Conservation (phyloP, 2,888 invertebrate genomes). For the Scrobipalpa atriplicella region DNA sequence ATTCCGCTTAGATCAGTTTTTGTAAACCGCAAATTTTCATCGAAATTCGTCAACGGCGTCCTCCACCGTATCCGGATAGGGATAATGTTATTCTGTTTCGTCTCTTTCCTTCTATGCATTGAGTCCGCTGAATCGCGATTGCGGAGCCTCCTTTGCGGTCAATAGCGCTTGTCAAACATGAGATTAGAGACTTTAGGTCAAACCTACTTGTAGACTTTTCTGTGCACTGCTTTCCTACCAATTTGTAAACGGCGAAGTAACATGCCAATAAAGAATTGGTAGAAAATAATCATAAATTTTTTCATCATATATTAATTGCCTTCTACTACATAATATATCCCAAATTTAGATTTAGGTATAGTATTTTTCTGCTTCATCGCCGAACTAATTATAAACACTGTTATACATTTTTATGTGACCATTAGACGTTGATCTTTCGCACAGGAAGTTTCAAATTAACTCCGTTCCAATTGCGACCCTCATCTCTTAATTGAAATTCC, state of each 20-base stretch:
- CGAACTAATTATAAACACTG: not conserved
- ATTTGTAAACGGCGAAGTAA: no score
- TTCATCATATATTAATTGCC: no score
- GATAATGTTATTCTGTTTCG: conserved; percentile 56
- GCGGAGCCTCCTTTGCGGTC: conserved; percentile 40
- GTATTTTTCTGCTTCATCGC: not conserved
- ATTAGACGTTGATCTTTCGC: not conserved
- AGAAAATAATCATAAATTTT: no score
- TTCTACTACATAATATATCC: no score
- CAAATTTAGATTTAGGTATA: no score
- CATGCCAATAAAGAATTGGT: no score
- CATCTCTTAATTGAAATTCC: conserved; percentile 18
- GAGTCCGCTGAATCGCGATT: conserved; percentile 60
- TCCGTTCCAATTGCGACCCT: not conserved
- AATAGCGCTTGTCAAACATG: not conserved
- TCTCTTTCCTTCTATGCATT: conserved; percentile 66
- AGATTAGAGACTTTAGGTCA: no score
- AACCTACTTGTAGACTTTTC: no score
- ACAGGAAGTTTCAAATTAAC: conserved; percentile 16
- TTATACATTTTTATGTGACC: not conserved
- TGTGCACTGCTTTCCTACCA: no score
- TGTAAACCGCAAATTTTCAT: conserved; percentile 49
- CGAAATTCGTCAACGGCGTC: conserved; percentile 58
- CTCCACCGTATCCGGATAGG: conserved; percentile 55
- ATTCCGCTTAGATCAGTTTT: conserved; percentile 45